Conservation (phyloP, 2,113 vertebrate genomes). For the Emydocephalus ijimae region DNA sequence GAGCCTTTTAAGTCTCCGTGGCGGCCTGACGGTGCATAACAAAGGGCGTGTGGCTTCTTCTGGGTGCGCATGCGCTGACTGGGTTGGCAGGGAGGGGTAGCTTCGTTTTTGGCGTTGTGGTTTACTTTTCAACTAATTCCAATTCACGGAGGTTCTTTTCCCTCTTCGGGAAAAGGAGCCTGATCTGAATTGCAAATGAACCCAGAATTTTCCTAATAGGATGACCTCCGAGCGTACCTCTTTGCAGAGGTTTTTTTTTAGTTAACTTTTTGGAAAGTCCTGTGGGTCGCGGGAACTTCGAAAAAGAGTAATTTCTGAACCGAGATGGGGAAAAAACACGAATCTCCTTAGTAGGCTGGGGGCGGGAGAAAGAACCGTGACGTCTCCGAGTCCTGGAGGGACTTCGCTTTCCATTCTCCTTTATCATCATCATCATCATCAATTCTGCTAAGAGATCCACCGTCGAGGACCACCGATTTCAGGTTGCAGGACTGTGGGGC, state of each 20-base stretch:
- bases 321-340: no score
- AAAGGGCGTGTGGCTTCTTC: neutral
- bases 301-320: no score
- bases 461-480: neutral
- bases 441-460: neutral
- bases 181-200: neutral
- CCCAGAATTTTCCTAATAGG: neutral
- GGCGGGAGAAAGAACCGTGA: neutral
- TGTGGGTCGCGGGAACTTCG: neutral
- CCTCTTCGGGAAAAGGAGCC: neutral
- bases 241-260: neutral
- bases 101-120: rapidly evolving
- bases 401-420: neutral
- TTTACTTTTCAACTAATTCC: neutral
- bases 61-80: neutral
- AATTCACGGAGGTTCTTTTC: neutral
- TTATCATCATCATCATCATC: no score
- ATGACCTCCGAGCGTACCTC: neutral
- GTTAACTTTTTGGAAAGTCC: neutral
- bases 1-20: neutral
- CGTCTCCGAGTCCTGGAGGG: neutral
- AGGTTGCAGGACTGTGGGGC: neutral
- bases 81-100: rapidly evolving
- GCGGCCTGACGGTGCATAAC: neutral
- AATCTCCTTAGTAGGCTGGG: neutral